Conservation (phyloP, 2,113 vertebrate genomes). For the Carassius gibelio region DNA sequence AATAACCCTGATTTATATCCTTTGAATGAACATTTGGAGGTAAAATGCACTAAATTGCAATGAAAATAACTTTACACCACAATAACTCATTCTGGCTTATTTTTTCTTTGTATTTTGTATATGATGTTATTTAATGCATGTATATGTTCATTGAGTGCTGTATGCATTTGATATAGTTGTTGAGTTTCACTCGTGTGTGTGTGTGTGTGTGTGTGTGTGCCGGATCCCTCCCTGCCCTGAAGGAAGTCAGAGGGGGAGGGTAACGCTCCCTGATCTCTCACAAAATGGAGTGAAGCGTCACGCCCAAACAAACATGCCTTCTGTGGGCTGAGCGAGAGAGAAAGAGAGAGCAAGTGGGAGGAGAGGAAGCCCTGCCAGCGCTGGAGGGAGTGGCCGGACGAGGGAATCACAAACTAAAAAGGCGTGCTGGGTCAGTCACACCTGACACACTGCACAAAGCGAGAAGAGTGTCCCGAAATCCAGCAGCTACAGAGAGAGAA, state of each 20-base stretch:
- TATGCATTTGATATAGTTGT: background rate
- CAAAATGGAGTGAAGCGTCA: slow-evolving; percentile 23
- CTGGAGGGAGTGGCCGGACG: slow-evolving; percentile 69
- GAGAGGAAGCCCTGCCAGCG: background rate
- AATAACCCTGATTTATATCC: too few species aligned
- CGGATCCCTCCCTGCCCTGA: slow-evolving; percentile 47
- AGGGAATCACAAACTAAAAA: slow-evolving; percentile 62
- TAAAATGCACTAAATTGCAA: background rate
- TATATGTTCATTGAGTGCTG: background rate
- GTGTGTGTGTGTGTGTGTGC: slow-evolving; percentile 1
- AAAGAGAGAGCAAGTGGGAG: background rate
- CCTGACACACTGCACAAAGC: slow-evolving; percentile 35
- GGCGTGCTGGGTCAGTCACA: slow-evolving; percentile 58
- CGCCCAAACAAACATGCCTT: slow-evolving; percentile 23
- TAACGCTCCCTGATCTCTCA: background rate
- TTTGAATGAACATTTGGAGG: background rate
- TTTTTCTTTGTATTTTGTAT: background rate
- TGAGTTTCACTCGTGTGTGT: background rate
- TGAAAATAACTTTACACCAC: background rate
- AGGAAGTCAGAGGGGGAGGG: slow-evolving; percentile 46
- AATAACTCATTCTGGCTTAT: background rate
- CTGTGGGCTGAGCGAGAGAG: slow-evolving; percentile 12
- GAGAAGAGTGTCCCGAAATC: slow-evolving; percentile 11
- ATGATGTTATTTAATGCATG: background rate
- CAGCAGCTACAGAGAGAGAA: slow-evolving; percentile 34